Evolutionary conservation across 2,888 invertebrate species (phyloP), one percentile per base, ranked within the genome.

Genomic region (Nemotelus pantherinus): DNA sequence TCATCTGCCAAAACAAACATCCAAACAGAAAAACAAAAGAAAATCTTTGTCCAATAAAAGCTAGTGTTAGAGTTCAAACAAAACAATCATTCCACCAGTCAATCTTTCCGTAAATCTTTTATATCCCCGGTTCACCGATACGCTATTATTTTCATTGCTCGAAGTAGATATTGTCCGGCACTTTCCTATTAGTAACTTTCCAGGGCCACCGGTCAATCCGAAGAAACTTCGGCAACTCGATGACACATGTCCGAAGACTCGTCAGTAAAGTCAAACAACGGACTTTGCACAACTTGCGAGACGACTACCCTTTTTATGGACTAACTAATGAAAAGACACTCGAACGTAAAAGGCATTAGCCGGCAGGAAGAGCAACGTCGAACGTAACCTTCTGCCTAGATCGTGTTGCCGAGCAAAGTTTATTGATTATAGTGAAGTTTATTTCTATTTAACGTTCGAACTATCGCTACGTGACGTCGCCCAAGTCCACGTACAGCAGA

Each of bases 371-470:
- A 63, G 43, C 63, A 63, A 43, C 3, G 25, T 63, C 64, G 48
- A 76, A 63, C 45, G 77, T 57, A 70, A 67, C 44, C 77, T 60
- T 39, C 55, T 77, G 48, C 25, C 41, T 63, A 77, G 25, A 57
- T 76, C 45, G 67, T 53, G 41, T 45, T 47, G 74, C 79, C 63
- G 70, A 41, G 60, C 48, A 60, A 77, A 77, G 74, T 77, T 79
- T 75, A 79, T 79, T 79, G 79, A 79, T 77, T 79, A 79, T 77
- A 41, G 77, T 75, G 60, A 79, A 79, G 79, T 79, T 79, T 77
- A 79, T 79, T 79, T 79, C 79, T 77, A 79, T 79, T 79, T 79
- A 79, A 79, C 74, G 79, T 79, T 75, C 79, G 75, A 77, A 79
- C 75, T 68, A 63, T 64, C 64, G 64, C 68, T 77, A 79, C 79